Percentiles rank a stretch among this genome's conserved stretches.
phyloP scores from a whole-genome alignment of 2,113 vertebrate genomes.

The Ophthalmolycus amberensis region DNA sequence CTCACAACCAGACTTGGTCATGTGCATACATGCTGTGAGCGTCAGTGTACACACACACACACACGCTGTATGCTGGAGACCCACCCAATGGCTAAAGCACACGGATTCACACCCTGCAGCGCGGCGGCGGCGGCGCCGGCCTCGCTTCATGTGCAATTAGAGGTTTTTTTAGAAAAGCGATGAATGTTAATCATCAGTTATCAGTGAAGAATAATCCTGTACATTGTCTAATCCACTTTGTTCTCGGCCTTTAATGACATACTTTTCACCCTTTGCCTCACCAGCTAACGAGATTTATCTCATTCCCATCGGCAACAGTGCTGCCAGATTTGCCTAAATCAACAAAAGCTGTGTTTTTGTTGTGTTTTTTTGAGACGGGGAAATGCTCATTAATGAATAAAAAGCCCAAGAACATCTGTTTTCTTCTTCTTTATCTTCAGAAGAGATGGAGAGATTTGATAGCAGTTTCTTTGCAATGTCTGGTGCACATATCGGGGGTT shows the following conservation, averaged over 20 bases:
- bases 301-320: constrained; percentile 64
- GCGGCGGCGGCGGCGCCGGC: neutral
- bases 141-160: constrained; percentile 8
- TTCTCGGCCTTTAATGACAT: constrained; percentile 70
- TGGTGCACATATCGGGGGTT: constrained; percentile 63
- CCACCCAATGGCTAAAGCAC: constrained; percentile 51
- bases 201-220: constrained; percentile 39
- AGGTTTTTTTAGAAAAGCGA: constrained; percentile 23
- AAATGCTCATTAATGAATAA: constrained; percentile 76
- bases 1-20: constrained; percentile 37
- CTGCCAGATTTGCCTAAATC: constrained; percentile 67
- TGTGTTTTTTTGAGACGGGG: constrained; percentile 41
- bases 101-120: neutral
- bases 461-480: constrained; percentile 42
- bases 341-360: constrained; percentile 68
- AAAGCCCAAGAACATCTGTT: constrained; percentile 68
- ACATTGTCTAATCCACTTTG: constrained; percentile 72
- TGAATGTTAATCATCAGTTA: constrained; percentile 61
- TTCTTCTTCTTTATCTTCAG: constrained; percentile 52
- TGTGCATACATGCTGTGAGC: constrained; percentile 53
- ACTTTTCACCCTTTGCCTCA: constrained; percentile 67
- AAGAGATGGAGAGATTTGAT: constrained; percentile 72
- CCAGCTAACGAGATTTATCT: constrained; percentile 69
- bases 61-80: constrained; percentile 16
- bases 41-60: constrained; percentile 26